A percentile compares a stretch with the other conserved stretches of the same genome.
phyloP scores from a whole-genome alignment of 2,797 vertebrate species.

The Novumbra hubbsi region DNA sequence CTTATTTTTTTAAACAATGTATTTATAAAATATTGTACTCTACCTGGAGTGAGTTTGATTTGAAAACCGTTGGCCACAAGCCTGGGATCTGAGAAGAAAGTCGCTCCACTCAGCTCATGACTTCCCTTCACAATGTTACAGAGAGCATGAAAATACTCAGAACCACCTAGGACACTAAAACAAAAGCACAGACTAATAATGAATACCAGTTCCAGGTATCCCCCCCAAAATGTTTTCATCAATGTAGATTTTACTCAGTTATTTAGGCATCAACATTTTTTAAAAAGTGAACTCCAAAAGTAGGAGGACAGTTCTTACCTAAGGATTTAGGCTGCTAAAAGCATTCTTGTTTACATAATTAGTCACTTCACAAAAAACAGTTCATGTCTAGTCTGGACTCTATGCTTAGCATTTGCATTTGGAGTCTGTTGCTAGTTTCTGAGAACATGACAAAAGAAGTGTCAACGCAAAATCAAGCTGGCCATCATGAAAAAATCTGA shows the following conservation, averaged over 20 bases:
- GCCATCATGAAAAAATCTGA: too few relatives aligned
- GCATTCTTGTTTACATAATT: too few relatives aligned
- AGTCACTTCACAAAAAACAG: too few relatives aligned
- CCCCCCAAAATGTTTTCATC: neutral
- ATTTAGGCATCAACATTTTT: too few relatives aligned
- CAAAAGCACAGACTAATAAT: constrained; percentile 14
- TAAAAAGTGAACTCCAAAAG: too few relatives aligned
- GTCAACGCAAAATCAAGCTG: too few relatives aligned
- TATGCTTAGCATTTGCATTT: too few relatives aligned
- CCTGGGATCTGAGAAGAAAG: constrained; percentile 83
- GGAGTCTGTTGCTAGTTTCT: too few relatives aligned
- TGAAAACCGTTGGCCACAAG: constrained; percentile 90
- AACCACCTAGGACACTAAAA: constrained; percentile 79
- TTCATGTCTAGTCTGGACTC: too few relatives aligned
- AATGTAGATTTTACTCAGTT: neutral
- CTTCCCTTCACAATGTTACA: constrained; percentile 78
- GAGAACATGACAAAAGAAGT: too few relatives aligned
- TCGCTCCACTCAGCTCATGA: constrained; percentile 63
- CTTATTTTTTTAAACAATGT: neutral
- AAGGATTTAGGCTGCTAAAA: too few relatives aligned
- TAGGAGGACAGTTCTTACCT: too few relatives aligned
- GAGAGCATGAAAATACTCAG: constrained; percentile 78
- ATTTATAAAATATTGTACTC: neutral
- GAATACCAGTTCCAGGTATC: constrained; percentile 12
- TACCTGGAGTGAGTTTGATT: constrained; percentile 88